Evolutionary conservation across 2,888 invertebrate genomes (phyloP).

Genomic region (Prosopocoilus inquinatus): DNA sequence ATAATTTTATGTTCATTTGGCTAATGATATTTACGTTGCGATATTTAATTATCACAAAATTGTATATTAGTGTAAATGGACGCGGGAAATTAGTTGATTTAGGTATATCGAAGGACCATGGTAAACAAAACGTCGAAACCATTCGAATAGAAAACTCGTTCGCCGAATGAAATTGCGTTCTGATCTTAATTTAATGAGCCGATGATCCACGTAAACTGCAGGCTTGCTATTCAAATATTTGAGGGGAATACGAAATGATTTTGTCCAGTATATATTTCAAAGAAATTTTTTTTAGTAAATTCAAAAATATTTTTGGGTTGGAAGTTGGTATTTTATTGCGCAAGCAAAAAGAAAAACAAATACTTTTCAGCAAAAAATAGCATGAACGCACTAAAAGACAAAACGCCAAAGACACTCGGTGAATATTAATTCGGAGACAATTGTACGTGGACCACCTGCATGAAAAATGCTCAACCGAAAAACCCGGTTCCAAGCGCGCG

Average conservation of each 20-base stretch:
- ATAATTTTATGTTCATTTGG: slow-evolving; percentile 6
- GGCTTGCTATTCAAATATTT: not conserved
- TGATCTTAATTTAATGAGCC: not conserved
- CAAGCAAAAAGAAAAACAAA: too few relatives aligned
- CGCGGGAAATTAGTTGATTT: slow-evolving; percentile 7
- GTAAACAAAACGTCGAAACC: too few relatives aligned
- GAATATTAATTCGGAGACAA: slow-evolving; percentile 9
- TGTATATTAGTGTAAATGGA: slow-evolving; percentile 4
- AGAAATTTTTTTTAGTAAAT: too few relatives aligned
- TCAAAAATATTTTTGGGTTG: too few relatives aligned
- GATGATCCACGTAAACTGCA: too few relatives aligned
- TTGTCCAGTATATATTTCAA: too few relatives aligned
- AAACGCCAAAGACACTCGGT: slow-evolving; percentile 1
- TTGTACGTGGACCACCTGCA: slow-evolving; percentile 10
- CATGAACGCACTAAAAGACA: too few relatives aligned
- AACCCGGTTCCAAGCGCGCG: slow-evolving; percentile 3
- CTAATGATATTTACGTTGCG: slow-evolving; percentile 4
- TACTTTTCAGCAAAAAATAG: too few relatives aligned
- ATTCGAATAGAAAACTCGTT: too few relatives aligned
- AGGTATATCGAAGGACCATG: not conserved
- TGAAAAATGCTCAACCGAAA: slow-evolving; percentile 10
- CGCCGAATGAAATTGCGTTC: not conserved
- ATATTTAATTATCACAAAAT: slow-evolving; percentile 10
- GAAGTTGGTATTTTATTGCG: too few relatives aligned
- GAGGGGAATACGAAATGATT: slow-evolving; percentile 1